A percentile compares a stretch with the other conserved stretches of the same genome.
Conservation (phyloP, 2,888 invertebrate genomes). For the Pecten maximus region DNA sequence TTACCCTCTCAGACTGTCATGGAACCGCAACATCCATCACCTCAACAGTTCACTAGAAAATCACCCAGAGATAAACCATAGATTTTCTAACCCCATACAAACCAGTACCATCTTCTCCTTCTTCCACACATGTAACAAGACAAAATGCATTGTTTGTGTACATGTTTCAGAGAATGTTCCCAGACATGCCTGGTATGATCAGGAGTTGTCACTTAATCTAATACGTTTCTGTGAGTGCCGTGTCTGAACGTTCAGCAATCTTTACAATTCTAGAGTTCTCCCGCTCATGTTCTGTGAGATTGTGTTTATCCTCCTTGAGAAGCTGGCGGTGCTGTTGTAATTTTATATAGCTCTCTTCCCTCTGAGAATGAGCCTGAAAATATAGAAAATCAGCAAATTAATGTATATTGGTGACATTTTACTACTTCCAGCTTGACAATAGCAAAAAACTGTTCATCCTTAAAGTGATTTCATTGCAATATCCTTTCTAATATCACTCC, state of each 20-base stretch:
- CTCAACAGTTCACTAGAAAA: not conserved
- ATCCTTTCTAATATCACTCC: no score
- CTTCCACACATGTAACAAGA: not conserved
- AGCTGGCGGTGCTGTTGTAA: conserved; percentile 77
- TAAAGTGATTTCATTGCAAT: no score
- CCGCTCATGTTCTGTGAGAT: conserved; percentile 74
- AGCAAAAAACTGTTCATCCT: no score
- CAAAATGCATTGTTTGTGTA: not conserved
- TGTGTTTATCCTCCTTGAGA: conserved; percentile 74
- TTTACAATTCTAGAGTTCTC: conserved; percentile 76
- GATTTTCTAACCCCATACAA: no score
- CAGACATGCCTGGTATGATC: not conserved
- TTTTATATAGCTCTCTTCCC: conserved; percentile 78
- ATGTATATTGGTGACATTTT: not conserved
- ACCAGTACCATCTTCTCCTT: not conserved
- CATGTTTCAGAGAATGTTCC: not conserved
- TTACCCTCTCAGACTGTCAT: not conserved
- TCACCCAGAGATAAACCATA: not conserved
- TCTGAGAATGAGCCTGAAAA: conserved; percentile 76
- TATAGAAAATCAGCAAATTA: conserved; percentile 43
- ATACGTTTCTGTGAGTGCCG: conserved; percentile 38
- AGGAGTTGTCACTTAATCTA: not conserved
- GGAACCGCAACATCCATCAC: not conserved
- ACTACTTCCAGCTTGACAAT: no score
- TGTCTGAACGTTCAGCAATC: conserved; percentile 66